Evolutionary conservation across 2,113 vertebrate genomes (phyloP), one percentile per base, ranked within the genome.

Genomic region (Rallus limicola): DNA sequence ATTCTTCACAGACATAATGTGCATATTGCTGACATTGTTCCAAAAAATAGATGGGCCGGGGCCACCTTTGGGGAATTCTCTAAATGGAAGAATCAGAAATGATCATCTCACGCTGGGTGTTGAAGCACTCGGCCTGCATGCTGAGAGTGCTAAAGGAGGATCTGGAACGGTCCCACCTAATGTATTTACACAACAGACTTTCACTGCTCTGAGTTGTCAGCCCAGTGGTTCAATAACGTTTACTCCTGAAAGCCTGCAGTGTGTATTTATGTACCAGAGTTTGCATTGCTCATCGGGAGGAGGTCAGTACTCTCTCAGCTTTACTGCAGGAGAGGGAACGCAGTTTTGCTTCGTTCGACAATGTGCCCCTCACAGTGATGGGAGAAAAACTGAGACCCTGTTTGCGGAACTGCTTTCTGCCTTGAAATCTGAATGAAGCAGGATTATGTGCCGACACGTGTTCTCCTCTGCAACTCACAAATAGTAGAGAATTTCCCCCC

Each of bases 41-140:
- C 82, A 94, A 83, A 92, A 92, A 87, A 92, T 78, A 91, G 63
- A 91, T 91, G 91, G 83, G 65, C 75, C 62, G 48, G 68, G 81
- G 91, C 89, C 70, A 84, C 87, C 80, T 93, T 91, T 90, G 92
- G 90, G 82, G 83, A 95, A 77, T 92, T 86, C 70, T 91, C 42
- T 94, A 92, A 97, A 88, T 0, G 18, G 67, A 84, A 74, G 70
- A 82, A 82, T 91, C 12, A 24, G 88, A 96, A 94, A 89, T 62
- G 3, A 87, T 92, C 34, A 29, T 88, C 77, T 84, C 86, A 67
- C 1, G 14, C 84, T 78, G 81, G 69, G 76, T 84, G 71, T 86
- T 90, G 72, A 91, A 95, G 74, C 33, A 50, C 52, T 92, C 67
- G 77, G 59, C 59, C 82, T 82, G 68, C 75, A 68, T 40, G 67